Percentiles rank a stretch among this genome's conserved stretches.
Conservation (phyloP, 2,888 invertebrate species). For the Strigamia crassipes region DNA sequence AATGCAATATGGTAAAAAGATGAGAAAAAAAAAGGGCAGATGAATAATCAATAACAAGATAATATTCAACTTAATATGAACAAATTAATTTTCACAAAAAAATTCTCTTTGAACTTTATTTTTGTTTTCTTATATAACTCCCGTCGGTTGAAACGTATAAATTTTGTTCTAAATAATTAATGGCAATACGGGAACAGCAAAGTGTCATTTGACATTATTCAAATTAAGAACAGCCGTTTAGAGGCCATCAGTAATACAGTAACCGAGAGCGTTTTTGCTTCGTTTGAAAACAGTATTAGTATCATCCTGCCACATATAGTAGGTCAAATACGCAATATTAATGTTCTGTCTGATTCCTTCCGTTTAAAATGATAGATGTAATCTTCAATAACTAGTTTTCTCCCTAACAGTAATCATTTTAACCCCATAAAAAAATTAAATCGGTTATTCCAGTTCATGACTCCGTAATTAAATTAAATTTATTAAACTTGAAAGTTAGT, state of each 20-base stretch:
- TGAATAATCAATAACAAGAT: not conserved
- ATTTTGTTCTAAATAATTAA: no score
- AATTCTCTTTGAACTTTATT: not conserved
- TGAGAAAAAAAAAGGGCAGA: not conserved
- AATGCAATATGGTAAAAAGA: slow-evolving; percentile 20
- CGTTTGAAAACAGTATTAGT: no score
- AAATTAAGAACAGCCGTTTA: no score
- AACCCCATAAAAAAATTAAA: not conserved
- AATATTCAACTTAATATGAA: not conserved
- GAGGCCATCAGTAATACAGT: no score
- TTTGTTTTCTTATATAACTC: no score
- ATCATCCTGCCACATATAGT: no score
- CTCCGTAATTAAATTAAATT: not conserved
- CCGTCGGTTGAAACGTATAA: no score
- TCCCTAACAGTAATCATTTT: not conserved
- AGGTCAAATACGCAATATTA: not conserved
- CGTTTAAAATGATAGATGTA: not conserved
- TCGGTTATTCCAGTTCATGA: slow-evolving; percentile 5
- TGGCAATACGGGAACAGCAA: no score
- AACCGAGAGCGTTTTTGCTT: no score
- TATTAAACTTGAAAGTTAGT: not conserved
- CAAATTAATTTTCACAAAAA: not conserved
- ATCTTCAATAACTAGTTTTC: not conserved
- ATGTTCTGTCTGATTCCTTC: not conserved
- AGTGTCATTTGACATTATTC: no score